Conservation (phyloP, 2,888 invertebrate genomes). For the Drosophila ezoana region DNA sequence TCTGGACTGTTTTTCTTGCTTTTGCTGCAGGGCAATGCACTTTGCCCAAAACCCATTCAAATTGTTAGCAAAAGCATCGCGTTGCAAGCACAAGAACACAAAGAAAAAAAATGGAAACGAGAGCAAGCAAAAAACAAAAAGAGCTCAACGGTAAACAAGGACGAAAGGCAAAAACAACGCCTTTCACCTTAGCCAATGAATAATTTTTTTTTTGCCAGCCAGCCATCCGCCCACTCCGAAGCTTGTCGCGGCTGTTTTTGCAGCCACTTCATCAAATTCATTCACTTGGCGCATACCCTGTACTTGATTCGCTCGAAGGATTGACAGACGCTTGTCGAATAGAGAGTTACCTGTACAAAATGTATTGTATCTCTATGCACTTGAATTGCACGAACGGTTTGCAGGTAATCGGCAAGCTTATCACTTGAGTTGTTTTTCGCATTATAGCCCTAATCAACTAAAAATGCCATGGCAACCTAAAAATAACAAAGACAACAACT, state of each 20-base stretch:
- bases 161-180: conserved; percentile 69
- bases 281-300: conserved; percentile 55
- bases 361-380: not conserved
- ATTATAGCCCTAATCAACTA: conserved; percentile 66
- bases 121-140: conserved; percentile 9
- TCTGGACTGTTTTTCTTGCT: conserved; percentile 19
- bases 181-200: conserved; percentile 61
- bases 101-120: not conserved
- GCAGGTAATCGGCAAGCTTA: conserved; percentile 30
- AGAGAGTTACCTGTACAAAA: not conserved
- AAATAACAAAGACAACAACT: conserved; percentile 28
- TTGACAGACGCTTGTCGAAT: too few species aligned
- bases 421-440: conserved; percentile 2
- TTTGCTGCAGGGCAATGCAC: conserved; percentile 62
- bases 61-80: conserved; percentile 54
- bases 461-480: conserved; percentile 70
- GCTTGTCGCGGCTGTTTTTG: conserved; percentile 44
- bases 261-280: conserved; percentile 78
- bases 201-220: conserved; percentile 40
- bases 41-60: conserved; percentile 69
- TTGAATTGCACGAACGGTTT: not conserved
- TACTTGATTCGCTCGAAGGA: not conserved
- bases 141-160: conserved; percentile 65
- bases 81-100: conserved; percentile 29
- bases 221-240: not conserved